Base-by-base conservation (phyloP, 2,888 invertebrate species). In the Vandiemenella viatica region DNA sequence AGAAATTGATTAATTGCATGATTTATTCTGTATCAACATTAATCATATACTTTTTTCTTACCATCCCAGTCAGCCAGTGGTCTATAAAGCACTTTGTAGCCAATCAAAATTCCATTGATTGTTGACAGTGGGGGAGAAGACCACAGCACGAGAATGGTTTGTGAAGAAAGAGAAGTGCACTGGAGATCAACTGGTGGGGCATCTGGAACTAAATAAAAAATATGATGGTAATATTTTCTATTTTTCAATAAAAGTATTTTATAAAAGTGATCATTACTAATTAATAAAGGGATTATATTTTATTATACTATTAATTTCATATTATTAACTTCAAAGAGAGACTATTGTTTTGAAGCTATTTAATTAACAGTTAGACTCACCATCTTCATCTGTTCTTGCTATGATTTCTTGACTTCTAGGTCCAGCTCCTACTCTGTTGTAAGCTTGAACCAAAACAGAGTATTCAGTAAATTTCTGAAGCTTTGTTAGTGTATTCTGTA, bases 401-500 rank as follows among this genome's bases (percentile, higher is more conserved):
- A 52, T 50, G n/a, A 58, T 51, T 37, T 58, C 58, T 5, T 48
- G 43, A 2, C 56, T 56, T 45, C 55, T 48, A 6, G 60, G 60
- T 2, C 60, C 60, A 2, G 57, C 51, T 7, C 60, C 60, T 17
- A 57, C 56, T 23, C 55, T 47, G 51, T 60, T 60, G 45, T 58
- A 57, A 32, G 60, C 59, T 48, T 58, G 55, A 15, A 59, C 55
- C 13, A 57, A 54, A 18, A 60, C 53, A 18, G 51, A 55, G 51
- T 60, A 60, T 45, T 66, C 72, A 7, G 73, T 72, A 61, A 64
- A 75, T 57, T 72, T 73, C 55, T 70, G 68, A 45, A 76, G 60
- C 50, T 63, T 65, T 45, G 60, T 63, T 55, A 67, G 55, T 6
- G 57, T 57, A 37, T 61, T 58, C 41, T 60, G 59, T 4, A 56